phyloP scores from a whole-genome alignment of 2,888 invertebrate genomes.

The Trachelus stipa region DNA sequence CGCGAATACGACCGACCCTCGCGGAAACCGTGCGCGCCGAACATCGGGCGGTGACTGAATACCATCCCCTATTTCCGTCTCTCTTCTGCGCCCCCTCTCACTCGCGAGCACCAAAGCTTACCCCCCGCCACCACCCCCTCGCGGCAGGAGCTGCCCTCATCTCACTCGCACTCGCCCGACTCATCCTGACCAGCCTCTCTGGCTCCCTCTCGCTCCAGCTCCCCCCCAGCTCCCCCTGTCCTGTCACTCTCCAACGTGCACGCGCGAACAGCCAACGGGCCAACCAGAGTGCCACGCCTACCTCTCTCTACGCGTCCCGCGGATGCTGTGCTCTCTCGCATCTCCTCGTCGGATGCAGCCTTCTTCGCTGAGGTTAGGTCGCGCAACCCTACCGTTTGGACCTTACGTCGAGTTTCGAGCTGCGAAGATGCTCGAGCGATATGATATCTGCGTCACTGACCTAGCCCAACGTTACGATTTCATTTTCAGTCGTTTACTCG shows the following conservation, averaged over 20 bases:
- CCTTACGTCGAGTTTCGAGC: too few relatives aligned
- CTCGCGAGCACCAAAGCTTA: constrained; percentile 37
- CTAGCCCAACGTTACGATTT: not conserved
- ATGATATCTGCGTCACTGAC: not conserved
- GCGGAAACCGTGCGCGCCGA: constrained; percentile 60
- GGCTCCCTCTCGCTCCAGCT: constrained; percentile 4
- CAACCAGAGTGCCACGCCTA: constrained; percentile 55
- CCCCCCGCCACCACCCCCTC: not conserved
- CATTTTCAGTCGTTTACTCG: not conserved
- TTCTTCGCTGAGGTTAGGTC: not conserved
- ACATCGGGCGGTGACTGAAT: constrained; percentile 65
- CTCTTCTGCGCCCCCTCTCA: constrained; percentile 34
- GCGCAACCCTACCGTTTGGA: not conserved
- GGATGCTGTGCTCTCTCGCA: constrained; percentile 21
- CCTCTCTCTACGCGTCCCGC: constrained; percentile 39
- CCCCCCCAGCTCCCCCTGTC: not conserved
- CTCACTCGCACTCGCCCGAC: constrained; percentile 17
- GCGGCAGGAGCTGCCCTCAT: constrained; percentile 16
- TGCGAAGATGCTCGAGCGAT: not conserved
- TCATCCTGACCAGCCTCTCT: constrained; percentile 5
- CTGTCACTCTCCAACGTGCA: constrained; percentile 26
- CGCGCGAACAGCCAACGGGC: constrained; percentile 46
- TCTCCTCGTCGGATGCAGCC: not conserved
- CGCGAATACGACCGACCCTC: constrained; percentile 16
- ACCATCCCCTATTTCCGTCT: constrained; percentile 31